A percentile compares a stretch with the other conserved stretches of the same genome.
Evolutionary conservation across 2,113 vertebrate species (phyloP).

Genomic region (Anoplopoma fimbria): DNA sequence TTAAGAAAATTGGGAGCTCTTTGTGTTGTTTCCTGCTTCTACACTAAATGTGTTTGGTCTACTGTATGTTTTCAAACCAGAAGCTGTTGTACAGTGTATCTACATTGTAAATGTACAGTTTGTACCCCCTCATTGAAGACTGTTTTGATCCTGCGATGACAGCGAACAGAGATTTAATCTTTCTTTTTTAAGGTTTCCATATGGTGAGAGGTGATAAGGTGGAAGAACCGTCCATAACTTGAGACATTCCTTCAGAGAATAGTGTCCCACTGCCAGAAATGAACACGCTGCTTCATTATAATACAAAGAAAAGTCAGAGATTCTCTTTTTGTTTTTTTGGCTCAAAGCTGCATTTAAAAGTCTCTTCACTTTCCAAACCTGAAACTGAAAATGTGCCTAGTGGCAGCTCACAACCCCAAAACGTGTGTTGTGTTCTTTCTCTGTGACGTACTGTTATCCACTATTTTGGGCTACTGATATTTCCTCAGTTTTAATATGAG

Average conservation of each 20-base stretch:
- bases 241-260: constrained; percentile 66
- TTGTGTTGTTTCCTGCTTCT: constrained; percentile 34
- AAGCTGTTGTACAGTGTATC: constrained; percentile 30
- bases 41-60: constrained; percentile 40
- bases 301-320: constrained; percentile 4
- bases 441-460: constrained; percentile 62
- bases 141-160: constrained; percentile 53
- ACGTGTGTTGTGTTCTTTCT: constrained; percentile 43
- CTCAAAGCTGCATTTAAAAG: constrained; percentile 51
- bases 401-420: constrained; percentile 59
- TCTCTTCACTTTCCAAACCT: constrained; percentile 45
- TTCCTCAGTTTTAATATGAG: constrained; percentile 47
- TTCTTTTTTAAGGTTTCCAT: constrained; percentile 31
- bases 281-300: constrained; percentile 35
- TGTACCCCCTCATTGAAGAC: constrained; percentile 46
- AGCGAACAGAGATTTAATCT: constrained; percentile 42
- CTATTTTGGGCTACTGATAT: constrained; percentile 47
- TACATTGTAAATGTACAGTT: constrained; percentile 54
- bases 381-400: constrained; percentile 71
- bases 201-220: constrained; percentile 3
- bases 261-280: constrained; percentile 61
- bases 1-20: constrained; percentile 1
- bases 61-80: constrained; percentile 34
- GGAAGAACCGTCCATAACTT: constrained; percentile 37
- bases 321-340: constrained; percentile 18